Conservation (phyloP, 2,888 invertebrate species). For the Xylocampa areola region DNA sequence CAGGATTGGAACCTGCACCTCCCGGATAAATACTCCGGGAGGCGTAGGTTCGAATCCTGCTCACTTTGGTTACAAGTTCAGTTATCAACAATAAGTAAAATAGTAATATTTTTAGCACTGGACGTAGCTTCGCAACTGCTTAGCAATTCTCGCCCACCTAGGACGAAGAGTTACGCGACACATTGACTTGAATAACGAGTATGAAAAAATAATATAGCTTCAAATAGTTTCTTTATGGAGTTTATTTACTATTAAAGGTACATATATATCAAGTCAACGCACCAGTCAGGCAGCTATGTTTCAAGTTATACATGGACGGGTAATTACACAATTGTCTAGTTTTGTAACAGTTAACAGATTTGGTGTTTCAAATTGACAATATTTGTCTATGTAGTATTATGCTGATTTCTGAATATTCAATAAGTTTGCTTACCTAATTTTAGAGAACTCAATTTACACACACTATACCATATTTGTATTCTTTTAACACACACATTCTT, state of each 20-base stretch:
- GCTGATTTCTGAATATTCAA: constrained; percentile 18
- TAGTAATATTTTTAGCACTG: too few species aligned
- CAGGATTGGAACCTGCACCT: too few species aligned
- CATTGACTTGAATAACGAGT: constrained; percentile 15
- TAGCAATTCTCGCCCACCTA: constrained; percentile 1
- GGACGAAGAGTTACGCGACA: background rate
- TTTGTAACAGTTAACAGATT: constrained; percentile 21
- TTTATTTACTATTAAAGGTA: constrained; percentile 5
- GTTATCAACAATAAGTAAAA: too few species aligned
- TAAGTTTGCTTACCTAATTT: constrained; percentile 21
- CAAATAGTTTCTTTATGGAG: background rate
- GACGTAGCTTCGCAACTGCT: too few species aligned
- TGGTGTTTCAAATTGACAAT: constrained; percentile 29
- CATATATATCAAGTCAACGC: constrained; percentile 12
- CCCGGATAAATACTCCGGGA: too few species aligned
- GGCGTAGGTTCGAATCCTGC: too few species aligned
- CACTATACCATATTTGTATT: constrained; percentile 26
- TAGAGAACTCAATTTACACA: constrained; percentile 19
- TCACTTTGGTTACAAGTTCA: too few species aligned
- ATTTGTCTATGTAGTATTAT: constrained; percentile 6
- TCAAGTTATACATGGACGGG: constrained; percentile 31
- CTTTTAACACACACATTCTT: constrained; percentile 32
- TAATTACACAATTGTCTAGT: constrained; percentile 6
- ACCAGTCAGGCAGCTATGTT: constrained; percentile 10
- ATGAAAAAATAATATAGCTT: constrained; percentile 5